Evolutionary conservation across 2,113 vertebrate species (phyloP), one percentile per base, ranked within the genome.

Genomic region (Oceanodroma tethys): DNA sequence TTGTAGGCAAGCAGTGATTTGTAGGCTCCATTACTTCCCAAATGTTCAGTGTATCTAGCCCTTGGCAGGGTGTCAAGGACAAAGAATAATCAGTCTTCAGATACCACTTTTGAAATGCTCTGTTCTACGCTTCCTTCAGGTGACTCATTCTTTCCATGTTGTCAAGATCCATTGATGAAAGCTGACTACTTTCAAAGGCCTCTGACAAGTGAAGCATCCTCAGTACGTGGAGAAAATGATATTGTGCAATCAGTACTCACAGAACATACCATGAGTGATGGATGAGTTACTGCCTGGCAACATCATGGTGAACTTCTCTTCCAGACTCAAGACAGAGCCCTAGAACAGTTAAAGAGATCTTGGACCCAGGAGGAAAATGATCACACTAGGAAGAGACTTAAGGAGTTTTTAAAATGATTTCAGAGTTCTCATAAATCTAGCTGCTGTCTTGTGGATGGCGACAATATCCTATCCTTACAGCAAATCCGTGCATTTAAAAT

Each of bases 1-100:
- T 81, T 96, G 91, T 29, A 95, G 96, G 94, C 87, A 97, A 95
- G 56, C 27, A 11, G 93, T 97, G 97, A 98, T 98, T 98, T 98
- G 97, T 97, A 97, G 97, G 96, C 94, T 96, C 94, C 97, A 97
- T 98, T 98, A 97, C 95, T 98, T 97, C 73, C 95, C 96, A 97
- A 98, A 97, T 90, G 87, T 88, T 97, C 95, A 38, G 92, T 96
- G 95, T 95, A 97, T 97, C 97, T 97, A 97, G 96, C 97, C 98
- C 83, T 97, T 98, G 97, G 97, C 98, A 97, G 81, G 68, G 93
- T 98, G 98, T 98, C 98, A 98, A 98, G 97, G 97, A 97, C 95
- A 96, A 97, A 97, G 96, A 96, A 93, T 97, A 97, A 98, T 98
- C 97, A 98, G 93, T 98, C 97, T 98, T 98, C 92, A 94, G 97